Evolutionary conservation across 2,797 vertebrate genomes (phyloP).

Genomic region (Poecilia gillii): DNA sequence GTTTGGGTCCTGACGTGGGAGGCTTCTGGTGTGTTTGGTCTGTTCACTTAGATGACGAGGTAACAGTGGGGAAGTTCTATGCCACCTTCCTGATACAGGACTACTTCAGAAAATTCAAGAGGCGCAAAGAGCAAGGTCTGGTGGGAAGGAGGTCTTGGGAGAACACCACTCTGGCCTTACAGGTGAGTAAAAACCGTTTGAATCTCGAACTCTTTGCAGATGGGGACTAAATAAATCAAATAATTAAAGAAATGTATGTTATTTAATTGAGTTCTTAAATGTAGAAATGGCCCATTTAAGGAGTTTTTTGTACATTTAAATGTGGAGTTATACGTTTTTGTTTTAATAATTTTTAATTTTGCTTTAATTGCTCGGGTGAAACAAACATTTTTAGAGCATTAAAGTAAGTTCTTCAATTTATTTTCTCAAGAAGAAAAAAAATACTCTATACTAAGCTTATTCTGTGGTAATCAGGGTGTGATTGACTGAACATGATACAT

Average conservation of each 20-base stretch:
- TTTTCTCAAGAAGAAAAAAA: background rate
- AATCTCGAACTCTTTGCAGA: background rate
- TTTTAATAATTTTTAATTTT: background rate
- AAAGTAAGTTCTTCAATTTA: background rate
- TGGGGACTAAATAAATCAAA: background rate
- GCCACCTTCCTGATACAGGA: constrained; percentile 99
- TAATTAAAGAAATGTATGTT: background rate
- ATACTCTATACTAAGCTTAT: background rate
- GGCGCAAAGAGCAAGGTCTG: constrained; percentile 98
- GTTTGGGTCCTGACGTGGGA: constrained; percentile 83
- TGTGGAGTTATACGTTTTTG: background rate
- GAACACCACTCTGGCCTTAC: constrained; percentile 93
- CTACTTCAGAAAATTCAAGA: constrained; percentile 99
- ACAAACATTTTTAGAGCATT: background rate
- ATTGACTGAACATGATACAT: background rate
- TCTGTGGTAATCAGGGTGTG: too few relatives aligned
- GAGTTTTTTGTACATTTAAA: background rate
- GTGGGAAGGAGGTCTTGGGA: constrained; percentile 91
- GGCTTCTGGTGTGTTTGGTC: constrained; percentile 89
- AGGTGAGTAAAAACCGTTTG: constrained; percentile 82
- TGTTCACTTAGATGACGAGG: constrained; percentile 99
- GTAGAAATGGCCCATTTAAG: background rate
- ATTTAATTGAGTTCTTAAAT: background rate
- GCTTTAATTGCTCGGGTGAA: background rate
- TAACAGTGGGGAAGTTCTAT: constrained; percentile 99